Conservation (phyloP, 2,888 invertebrate species). For the Formica aserva region DNA sequence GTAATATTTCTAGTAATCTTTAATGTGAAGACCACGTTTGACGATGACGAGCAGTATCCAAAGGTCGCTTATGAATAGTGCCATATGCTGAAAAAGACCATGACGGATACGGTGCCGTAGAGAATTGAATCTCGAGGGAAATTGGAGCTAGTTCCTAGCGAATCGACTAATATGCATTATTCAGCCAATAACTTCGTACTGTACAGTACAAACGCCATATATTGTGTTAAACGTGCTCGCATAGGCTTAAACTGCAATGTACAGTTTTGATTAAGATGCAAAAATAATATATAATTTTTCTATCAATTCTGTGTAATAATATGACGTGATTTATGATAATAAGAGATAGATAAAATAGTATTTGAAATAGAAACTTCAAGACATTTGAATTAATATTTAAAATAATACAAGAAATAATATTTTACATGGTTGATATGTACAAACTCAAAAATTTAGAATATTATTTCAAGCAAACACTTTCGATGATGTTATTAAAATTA, state of each 20-base stretch:
- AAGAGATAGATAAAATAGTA: background rate
- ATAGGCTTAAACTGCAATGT: conserved; percentile 10
- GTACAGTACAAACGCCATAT: conserved; percentile 51
- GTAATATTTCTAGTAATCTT: conserved; percentile 1
- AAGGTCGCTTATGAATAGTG: conserved; percentile 35
- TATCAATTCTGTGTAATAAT: background rate
- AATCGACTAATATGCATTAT: conserved; percentile 71
- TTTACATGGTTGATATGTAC: background rate
- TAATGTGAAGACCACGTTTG: background rate
- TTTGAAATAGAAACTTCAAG: background rate
- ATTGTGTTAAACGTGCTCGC: conserved; percentile 18
- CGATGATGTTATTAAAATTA: background rate
- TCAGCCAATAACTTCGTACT: conserved; percentile 65
- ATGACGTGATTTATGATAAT: background rate
- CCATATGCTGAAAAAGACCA: conserved; percentile 11
- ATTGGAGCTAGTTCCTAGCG: conserved; percentile 59
- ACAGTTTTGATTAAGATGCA: background rate
- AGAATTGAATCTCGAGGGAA: conserved; percentile 62
- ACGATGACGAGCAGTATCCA: conserved; percentile 13
- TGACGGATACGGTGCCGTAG: conserved; percentile 21
- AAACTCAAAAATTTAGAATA: background rate
- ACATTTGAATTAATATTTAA: background rate
- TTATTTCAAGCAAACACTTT: background rate
- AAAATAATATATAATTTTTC: background rate
- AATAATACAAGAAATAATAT: background rate